Percentiles rank a stretch among this genome's conserved stretches.
These are phyloP conservation scores for Catostomus latipinnis DNA, from an alignment of 2,797 vertebrate species.

Conservation along the genomic window DNA sequence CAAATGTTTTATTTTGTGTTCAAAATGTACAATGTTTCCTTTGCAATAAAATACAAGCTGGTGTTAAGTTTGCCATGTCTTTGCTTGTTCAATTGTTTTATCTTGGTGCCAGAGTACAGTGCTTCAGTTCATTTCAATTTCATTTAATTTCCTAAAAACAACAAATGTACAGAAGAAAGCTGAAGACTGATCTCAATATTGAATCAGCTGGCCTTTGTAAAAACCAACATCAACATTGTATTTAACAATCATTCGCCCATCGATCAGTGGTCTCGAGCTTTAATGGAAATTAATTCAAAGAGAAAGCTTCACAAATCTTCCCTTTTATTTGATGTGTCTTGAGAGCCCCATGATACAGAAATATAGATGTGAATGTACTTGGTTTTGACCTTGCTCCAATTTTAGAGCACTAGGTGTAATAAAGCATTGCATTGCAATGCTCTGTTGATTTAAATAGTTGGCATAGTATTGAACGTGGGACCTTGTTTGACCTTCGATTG, in stretches of 20 bases:
- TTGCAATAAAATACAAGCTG: slow-evolving; percentile 30
- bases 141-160: background rate
- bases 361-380: background rate
- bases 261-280: background rate
- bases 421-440: background rate
- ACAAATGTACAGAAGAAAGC: background rate
- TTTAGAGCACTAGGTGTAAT: slow-evolving; percentile 12
- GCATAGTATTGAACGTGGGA: background rate
- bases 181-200: background rate
- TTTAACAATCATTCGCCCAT: background rate
- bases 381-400: slow-evolving; percentile 17
- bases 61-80: background rate
- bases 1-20: background rate
- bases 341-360: background rate
- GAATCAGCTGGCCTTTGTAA: background rate
- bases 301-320: background rate
- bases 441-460: slow-evolving; percentile 21
- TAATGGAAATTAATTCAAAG: background rate
- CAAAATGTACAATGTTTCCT: background rate
- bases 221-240: background rate
- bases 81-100: background rate
- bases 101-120: background rate
- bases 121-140: background rate
- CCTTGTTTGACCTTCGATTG: slow-evolving; percentile 26
- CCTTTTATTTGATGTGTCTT: background rate